A percentile compares a stretch with the other conserved stretches of the same genome.
These are phyloP conservation scores for Brenthis hecate DNA, from an alignment of 2,888 invertebrate species.

Conservation along the genomic window DNA sequence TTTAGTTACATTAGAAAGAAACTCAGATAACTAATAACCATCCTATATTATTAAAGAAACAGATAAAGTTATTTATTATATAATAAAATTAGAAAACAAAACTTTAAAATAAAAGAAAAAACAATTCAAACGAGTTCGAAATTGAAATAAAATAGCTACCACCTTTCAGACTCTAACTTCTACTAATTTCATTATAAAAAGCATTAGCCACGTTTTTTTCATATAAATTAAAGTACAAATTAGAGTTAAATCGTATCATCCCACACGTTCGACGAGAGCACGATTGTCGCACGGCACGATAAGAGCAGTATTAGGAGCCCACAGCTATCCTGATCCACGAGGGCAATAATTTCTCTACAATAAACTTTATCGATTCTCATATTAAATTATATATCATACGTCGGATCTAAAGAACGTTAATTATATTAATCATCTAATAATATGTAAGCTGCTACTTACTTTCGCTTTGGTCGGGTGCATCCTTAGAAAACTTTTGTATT, in stretches of 20 bases:
- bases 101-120: too few species aligned
- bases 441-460: too few species aligned
- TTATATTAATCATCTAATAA: not conserved
- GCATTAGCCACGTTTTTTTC: constrained; percentile 16
- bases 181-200: not conserved
- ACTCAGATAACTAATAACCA: too few species aligned
- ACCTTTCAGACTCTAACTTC: too few species aligned
- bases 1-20: too few species aligned
- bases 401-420: not conserved
- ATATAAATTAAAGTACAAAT: constrained; percentile 22
- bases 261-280: constrained; percentile 63
- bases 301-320: constrained; percentile 65
- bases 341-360: constrained; percentile 74
- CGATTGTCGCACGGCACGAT: constrained; percentile 74
- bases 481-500: too few species aligned
- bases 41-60: too few species aligned
- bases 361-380: constrained; percentile 77
- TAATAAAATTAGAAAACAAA: too few species aligned
- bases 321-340: constrained; percentile 80
- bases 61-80: too few species aligned
- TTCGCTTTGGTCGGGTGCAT: too few species aligned
- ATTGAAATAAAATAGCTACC: not conserved
- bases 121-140: too few species aligned
- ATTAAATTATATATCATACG: constrained; percentile 64
- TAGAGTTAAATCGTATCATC: constrained; percentile 51